phyloP scores from a whole-genome alignment of 2,113 vertebrate genomes.

The Ardeotis arabs region DNA sequence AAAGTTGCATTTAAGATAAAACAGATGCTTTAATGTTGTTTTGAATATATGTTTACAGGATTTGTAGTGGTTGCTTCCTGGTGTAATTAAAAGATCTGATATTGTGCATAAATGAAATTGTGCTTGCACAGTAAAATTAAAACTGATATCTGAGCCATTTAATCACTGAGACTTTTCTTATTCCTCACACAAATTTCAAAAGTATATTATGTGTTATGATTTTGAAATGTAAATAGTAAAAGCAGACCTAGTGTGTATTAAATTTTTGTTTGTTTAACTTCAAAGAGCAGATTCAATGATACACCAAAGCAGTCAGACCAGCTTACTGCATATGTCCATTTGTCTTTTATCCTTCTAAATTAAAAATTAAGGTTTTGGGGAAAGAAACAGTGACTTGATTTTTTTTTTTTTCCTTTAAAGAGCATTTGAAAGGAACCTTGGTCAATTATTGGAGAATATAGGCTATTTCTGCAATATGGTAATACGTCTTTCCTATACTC shows the following conservation, averaged over 20 bases:
- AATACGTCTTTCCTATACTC: neutral
- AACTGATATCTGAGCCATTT: neutral
- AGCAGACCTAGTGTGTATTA: neutral
- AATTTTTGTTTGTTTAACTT: neutral
- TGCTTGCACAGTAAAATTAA: neutral
- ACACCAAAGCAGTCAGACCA: neutral
- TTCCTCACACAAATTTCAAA: neutral
- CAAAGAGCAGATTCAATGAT: neutral
- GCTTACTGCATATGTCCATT: neutral
- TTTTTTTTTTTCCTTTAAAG: neutral
- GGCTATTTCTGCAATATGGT: neutral
- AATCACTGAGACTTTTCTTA: neutral
- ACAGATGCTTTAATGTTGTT: neutral
- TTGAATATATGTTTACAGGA: neutral
- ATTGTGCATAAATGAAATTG: neutral
- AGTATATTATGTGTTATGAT: neutral
- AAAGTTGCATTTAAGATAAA: neutral
- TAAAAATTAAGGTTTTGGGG: neutral
- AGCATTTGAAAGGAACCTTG: neutral
- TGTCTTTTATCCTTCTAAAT: neutral
- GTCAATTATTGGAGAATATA: neutral
- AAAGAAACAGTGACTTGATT: neutral
- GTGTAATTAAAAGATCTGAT: neutral
- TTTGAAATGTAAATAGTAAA: neutral
- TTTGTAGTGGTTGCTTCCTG: neutral